Conservation (phyloP, 2,113 vertebrate species). For the Chaetodon trifascialis region DNA sequence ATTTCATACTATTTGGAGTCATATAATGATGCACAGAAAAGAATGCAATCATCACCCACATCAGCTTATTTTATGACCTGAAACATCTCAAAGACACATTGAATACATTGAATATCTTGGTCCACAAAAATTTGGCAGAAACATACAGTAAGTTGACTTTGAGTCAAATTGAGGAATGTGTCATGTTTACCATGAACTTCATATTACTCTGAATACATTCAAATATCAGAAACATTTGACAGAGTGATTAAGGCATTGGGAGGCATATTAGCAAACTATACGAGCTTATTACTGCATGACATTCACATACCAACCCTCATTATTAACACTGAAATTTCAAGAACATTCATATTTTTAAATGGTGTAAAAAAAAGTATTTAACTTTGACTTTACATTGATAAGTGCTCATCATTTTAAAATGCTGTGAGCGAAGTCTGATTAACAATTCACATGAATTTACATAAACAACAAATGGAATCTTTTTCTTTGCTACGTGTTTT, state of each 20-base stretch:
- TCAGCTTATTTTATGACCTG: constrained; percentile 10
- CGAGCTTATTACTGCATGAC: not conserved
- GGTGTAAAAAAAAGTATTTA: not conserved
- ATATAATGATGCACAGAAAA: not conserved
- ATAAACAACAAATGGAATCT: not conserved
- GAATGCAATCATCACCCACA: not conserved
- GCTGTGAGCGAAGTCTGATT: not conserved
- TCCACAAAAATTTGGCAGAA: constrained; percentile 58
- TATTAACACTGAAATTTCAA: not conserved
- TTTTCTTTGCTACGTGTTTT: not conserved
- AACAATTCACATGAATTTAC: not conserved
- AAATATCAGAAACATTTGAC: constrained; percentile 20
- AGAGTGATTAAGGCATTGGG: constrained; percentile 56
- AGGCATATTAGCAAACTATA: constrained; percentile 32
- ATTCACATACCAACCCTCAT: not conserved
- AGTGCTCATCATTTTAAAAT: not conserved
- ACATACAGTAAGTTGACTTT: constrained; percentile 3
- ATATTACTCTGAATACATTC: constrained; percentile 13
- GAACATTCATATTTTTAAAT: not conserved
- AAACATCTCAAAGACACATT: constrained; percentile 18
- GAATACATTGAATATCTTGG: constrained; percentile 14
- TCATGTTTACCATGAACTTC: not conserved
- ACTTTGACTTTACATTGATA: not conserved
- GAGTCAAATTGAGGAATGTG: constrained; percentile 21
- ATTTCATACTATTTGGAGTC: not conserved